Base-by-base conservation (phyloP, 2,888 invertebrate genomes). In the Ornithoptera alexandrae region DNA sequence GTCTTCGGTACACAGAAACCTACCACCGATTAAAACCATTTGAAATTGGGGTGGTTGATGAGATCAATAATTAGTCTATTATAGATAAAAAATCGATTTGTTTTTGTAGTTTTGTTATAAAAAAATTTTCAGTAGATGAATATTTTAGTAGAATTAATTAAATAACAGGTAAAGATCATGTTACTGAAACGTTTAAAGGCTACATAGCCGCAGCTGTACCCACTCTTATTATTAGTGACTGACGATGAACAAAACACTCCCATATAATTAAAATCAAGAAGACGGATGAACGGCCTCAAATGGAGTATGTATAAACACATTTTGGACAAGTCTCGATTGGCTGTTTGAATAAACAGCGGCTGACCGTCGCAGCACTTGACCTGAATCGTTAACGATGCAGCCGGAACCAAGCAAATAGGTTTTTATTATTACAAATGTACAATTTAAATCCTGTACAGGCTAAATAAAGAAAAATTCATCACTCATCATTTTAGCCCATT, bases 321-420 rank as follows among this genome's bases (percentile, higher is more conserved):
- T 50, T 57, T 57, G 57, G 57, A 57, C n/a, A 12, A 36, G 60
- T 53, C 60, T 39, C 22, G 53, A 61, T 67, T 56, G 36, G 53
- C 67, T 56, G 53, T 30, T 61, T 61, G 67, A 67, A 61, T 67
- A 67, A 67, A 67, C 61, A 39, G 30, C 61, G 60, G n/a, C 53
- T 17, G 60, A 36, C 61, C 61, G 67, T 61, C 36, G 30, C 61
- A 17, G 30, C 22, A 61, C 53, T 61, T 61, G 67, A 67, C 56
- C 67, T 42, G 67, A 61, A 53, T 67, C 53, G 50, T 60, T 60
- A 53, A 66, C 53, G 60, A 60, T 66, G 58, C 30, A 36, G 36
- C 66, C 24, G 30, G 50, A 61, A 20, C 59, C 30, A 17, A 59
- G 50, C 18, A 50, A 17, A 18, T 50, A 18, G 18, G 50, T 50